phyloP scores from a whole-genome alignment of 2,113 vertebrate genomes.

The Crocuta crocuta region DNA sequence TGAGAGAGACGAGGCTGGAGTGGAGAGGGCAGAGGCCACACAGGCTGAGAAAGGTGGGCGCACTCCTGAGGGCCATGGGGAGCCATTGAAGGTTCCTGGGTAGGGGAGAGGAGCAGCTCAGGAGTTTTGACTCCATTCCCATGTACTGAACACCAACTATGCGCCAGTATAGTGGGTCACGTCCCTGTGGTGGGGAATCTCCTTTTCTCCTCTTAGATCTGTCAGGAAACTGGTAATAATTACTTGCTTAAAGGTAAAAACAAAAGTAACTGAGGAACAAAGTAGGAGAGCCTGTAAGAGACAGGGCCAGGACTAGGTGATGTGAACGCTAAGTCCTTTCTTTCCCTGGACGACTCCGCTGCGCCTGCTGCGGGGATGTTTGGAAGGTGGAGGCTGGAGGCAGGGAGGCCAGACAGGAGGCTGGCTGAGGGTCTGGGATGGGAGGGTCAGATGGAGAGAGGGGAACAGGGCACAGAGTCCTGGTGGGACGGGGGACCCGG shows the following conservation, averaged over 20 bases:
- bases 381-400: not conserved
- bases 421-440: not conserved
- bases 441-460: not conserved
- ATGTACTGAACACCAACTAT: not conserved
- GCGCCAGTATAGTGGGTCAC: not conserved
- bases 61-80: not conserved
- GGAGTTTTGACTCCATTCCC: no score
- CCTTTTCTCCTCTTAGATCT: not conserved
- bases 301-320: not conserved
- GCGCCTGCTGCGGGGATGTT: accelerated
- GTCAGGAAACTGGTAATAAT: not conserved
- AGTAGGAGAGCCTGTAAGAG: not conserved
- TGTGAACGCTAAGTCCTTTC: not conserved
- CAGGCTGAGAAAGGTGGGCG: not conserved
- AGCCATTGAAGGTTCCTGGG: not conserved
- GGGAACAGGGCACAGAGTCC: not conserved
- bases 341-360: not conserved
- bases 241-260: not conserved
- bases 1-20: not conserved
- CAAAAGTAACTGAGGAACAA: not conserved
- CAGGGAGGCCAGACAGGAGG: not conserved
- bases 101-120: not conserved
- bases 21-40: not conserved
- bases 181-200: not conserved
- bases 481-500: accelerated